phyloP scores from a whole-genome alignment of 2,888 invertebrate genomes.

The Omphaloscelis lunosa region DNA sequence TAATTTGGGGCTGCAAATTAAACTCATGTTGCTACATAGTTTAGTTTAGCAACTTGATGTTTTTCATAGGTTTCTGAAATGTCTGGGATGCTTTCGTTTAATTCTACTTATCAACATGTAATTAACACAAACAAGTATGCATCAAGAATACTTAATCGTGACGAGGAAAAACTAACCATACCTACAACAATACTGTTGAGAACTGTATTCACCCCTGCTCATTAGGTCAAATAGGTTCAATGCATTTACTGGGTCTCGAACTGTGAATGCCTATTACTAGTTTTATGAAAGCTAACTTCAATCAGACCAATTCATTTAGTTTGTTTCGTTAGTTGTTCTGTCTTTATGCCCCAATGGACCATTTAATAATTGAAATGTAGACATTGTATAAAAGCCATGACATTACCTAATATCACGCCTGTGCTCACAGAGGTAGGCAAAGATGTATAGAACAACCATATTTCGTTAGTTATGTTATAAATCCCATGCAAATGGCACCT shows the following conservation, averaged over 20 bases:
- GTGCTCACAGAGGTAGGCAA: neutral
- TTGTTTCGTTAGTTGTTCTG: neutral
- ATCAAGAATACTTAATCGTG: neutral
- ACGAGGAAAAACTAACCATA: neutral
- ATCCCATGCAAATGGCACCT: neutral
- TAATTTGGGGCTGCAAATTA: neutral
- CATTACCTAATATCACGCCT: neutral
- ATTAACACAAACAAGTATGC: neutral
- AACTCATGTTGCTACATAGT: neutral
- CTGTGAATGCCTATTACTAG: constrained; percentile 1
- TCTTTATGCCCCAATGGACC: neutral
- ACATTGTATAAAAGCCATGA: neutral
- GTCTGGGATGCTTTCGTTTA: no score
- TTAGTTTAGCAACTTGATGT: neutral
- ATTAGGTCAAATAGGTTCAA: constrained; percentile 38
- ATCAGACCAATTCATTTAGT: constrained; percentile 18
- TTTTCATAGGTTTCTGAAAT: neutral
- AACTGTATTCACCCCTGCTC: constrained; percentile 16
- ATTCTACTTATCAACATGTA: neutral
- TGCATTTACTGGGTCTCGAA: constrained; percentile 33
- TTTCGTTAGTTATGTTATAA: neutral
- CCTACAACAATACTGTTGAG: neutral
- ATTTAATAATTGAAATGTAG: neutral
- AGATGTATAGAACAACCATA: neutral
- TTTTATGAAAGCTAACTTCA: constrained; percentile 20